Percentiles rank a stretch among this genome's conserved stretches.
Conservation (phyloP, 2,888 invertebrate genomes). For the Synergus gifuensis region DNA sequence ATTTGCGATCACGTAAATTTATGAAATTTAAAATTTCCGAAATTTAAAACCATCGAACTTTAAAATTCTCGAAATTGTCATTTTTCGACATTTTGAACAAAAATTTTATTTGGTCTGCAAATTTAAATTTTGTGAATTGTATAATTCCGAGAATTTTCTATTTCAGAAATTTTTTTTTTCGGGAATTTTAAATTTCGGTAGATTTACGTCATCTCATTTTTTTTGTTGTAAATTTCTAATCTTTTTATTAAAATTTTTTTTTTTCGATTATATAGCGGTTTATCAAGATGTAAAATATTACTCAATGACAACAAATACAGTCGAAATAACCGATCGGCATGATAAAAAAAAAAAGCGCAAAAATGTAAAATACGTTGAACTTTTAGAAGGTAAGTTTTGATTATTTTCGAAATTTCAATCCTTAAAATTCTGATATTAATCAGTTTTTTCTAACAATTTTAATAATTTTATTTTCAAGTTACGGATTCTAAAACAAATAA, state of each 20-base stretch:
- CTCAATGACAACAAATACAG: slow-evolving; percentile 14
- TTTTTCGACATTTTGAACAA: too few species aligned
- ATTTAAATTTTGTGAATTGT: too few species aligned
- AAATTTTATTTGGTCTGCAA: too few species aligned
- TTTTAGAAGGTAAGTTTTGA: slow-evolving; percentile 14
- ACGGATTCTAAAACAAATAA: not conserved
- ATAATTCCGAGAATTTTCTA: too few species aligned
- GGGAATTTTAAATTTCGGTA: too few species aligned
- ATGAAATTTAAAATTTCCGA: too few species aligned
- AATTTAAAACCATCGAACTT: too few species aligned
- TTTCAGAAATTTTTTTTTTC: too few species aligned
- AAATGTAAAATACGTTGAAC: slow-evolving; percentile 2
- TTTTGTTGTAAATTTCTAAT: not conserved
- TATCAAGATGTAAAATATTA: slow-evolving; percentile 15
- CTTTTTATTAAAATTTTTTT: not conserved
- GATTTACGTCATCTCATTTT: not conserved
- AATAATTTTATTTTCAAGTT: not conserved
- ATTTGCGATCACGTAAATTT: too few species aligned
- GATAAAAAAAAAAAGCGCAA: slow-evolving; percentile 17
- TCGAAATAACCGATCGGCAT: not conserved
- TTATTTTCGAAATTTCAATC: not conserved
- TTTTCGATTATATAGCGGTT: not conserved
- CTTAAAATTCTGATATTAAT: not conserved
- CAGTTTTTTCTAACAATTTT: not conserved
- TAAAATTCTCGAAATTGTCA: too few species aligned